These are phyloP conservation scores for Mormyrus lacerda DNA, from an alignment of 2,113 vertebrate species.

Conservation along the genomic window DNA sequence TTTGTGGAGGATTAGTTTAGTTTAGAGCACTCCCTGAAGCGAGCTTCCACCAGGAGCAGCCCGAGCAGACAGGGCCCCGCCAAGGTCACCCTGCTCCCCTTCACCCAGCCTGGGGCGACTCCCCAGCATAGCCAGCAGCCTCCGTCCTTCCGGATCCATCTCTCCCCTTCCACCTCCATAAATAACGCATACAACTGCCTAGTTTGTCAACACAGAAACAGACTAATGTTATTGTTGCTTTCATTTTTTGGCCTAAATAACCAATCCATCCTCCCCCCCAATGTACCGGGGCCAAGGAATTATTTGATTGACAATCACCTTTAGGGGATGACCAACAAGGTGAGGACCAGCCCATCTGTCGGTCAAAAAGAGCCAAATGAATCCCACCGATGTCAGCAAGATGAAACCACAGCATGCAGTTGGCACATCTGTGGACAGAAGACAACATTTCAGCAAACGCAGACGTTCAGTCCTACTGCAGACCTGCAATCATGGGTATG, in stretches of 20 bases:
- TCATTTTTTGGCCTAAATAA: slow-evolving; percentile 24
- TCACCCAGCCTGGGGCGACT: background rate
- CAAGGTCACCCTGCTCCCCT: background rate
- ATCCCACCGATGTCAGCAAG: background rate
- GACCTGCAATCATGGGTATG: background rate
- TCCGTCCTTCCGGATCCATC: background rate
- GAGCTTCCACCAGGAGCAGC: background rate
- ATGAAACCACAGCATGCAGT: background rate
- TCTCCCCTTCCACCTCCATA: slow-evolving; percentile 30
- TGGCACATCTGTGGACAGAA: background rate
- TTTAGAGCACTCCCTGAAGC: background rate
- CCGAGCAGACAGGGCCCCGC: background rate
- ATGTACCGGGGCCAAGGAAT: slow-evolving; percentile 23
- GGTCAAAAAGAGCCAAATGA: slow-evolving; percentile 17
- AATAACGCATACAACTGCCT: slow-evolving; percentile 43
- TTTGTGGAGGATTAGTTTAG: background rate
- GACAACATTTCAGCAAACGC: too few relatives aligned
- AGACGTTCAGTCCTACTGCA: background rate
- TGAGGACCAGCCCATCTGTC: slow-evolving; percentile 51
- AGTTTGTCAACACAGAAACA: slow-evolving; percentile 26
- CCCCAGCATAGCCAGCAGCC: background rate
- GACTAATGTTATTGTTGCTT: slow-evolving; percentile 40
- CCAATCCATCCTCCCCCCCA: background rate
- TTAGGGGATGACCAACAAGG: slow-evolving; percentile 27
- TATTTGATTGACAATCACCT: slow-evolving; percentile 38